phyloP scores from a whole-genome alignment of 2,888 invertebrate genomes.

The Emmelina monodactyla region DNA sequence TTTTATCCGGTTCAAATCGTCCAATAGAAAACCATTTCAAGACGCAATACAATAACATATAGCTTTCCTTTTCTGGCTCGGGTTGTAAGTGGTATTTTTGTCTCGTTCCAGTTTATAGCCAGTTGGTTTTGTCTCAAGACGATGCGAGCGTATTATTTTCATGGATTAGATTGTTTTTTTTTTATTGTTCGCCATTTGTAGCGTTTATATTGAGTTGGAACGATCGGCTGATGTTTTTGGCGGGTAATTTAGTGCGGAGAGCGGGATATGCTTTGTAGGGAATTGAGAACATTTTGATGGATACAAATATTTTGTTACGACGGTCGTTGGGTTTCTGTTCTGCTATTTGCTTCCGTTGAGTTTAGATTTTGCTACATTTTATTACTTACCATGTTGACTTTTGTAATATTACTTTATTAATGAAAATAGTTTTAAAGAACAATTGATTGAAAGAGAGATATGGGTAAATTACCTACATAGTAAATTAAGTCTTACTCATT shows the following conservation, averaged over 20 bases:
- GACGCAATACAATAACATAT: constrained; percentile 29
- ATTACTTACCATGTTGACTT: no score
- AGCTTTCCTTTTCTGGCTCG: constrained; percentile 31
- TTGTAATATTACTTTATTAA: no score
- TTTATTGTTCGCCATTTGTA: constrained; percentile 24
- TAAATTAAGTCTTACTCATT: no score
- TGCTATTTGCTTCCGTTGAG: no score
- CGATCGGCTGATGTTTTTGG: constrained; percentile 20
- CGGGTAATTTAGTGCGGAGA: constrained; percentile 17
- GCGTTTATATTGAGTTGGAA: constrained; percentile 20
- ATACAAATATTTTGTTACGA: no score
- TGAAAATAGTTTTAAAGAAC: no score
- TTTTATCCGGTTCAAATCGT: constrained; percentile 38
- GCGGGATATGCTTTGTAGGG: constrained; percentile 6
- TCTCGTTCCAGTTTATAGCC: constrained; percentile 13
- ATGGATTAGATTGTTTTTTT: constrained; percentile 21
- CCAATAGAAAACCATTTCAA: constrained; percentile 35
- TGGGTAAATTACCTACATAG: no score
- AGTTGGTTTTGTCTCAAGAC: constrained; percentile 19
- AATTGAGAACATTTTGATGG: no score
- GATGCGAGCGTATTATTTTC: constrained; percentile 19
- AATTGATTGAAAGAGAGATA: no score
- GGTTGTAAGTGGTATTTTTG: constrained; percentile 12
- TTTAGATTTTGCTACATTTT: no score
- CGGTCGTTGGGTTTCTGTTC: no score